Evolutionary conservation across 2,888 invertebrate genomes (phyloP), one percentile per base, ranked within the genome.

Genomic region (Microchrysa polita): DNA sequence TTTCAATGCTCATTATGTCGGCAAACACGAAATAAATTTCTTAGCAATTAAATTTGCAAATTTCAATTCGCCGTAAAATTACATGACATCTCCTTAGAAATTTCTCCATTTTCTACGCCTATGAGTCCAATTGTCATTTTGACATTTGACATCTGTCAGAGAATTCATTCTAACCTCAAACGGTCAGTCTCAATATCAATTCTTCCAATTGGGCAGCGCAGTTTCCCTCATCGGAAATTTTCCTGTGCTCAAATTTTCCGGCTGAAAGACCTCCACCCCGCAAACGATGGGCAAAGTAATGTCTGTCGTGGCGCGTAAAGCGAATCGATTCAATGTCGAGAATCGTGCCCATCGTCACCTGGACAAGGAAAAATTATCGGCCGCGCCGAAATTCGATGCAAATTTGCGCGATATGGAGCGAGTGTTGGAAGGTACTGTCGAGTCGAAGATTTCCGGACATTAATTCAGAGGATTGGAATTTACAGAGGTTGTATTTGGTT

Each of bases 281-380:
- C 14, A n/a, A n/a, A n/a, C n/a, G 81, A 92, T 92, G 92, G 92
- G 92, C 79, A 89, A 88, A 84, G 86, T 88, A 79, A 85, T 88
- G 78, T 88, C 92, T 0, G 84, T 85, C 78, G 83, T 90, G 65
- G 83, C 87, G 23, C 85, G 89, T 75, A 91, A 91, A 18, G 79
- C 87, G 16, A 89, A 89, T 81, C 88, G 90, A 27, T 92, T 90
- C 79, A 94, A 94, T 83, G 87, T 92, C 1, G 94, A 93, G 81
- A 91, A 88, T 82, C 89, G 94, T 76, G 93, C 93, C 27, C 90
- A 91, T 79, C 90, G 90, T 79, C 83, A 90, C 20, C 88, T 95
- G 77, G 89, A 90, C 59, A 92, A 92, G 81, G 88, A 86, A 4
- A 84, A 83, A 75, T 86, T 88, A 18, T 85, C 84, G 44, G 88